phyloP scores from a whole-genome alignment of 2,113 vertebrate species.

The Psephotus haematonotus region DNA sequence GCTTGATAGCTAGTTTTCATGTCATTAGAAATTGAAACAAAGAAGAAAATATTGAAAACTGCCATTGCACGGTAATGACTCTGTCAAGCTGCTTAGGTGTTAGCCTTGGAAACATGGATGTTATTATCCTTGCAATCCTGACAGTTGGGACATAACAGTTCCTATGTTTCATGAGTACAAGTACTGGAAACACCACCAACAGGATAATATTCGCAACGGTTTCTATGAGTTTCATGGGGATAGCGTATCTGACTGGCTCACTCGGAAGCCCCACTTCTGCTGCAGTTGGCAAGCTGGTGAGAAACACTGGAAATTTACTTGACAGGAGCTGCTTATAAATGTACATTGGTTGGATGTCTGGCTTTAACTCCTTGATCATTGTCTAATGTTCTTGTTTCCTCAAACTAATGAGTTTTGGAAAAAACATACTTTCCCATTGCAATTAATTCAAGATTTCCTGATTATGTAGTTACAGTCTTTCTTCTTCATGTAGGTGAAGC shows the following conservation, averaged over 20 bases:
- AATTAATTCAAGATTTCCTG: neutral
- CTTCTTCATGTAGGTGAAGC: neutral
- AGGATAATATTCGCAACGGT: neutral
- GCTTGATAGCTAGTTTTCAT: neutral
- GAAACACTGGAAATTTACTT: neutral
- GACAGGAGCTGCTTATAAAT: neutral
- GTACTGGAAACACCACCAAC: neutral
- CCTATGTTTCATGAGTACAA: neutral
- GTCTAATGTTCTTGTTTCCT: neutral
- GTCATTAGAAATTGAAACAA: neutral
- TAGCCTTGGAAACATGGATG: neutral
- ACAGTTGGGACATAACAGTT: neutral
- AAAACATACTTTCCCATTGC: neutral
- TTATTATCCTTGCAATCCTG: rapidly evolving
- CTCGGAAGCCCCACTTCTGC: neutral
- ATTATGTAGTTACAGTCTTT: neutral
- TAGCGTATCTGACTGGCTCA: neutral
- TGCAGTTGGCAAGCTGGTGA: neutral
- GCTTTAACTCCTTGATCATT: neutral
- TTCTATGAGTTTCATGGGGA: neutral
- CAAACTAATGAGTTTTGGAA: neutral
- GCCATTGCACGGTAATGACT: neutral
- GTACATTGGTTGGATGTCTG: neutral
- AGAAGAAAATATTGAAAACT: neutral
- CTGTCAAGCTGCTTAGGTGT: neutral